Base-by-base conservation (phyloP, 2,113 vertebrate genomes). In the Rhinolophus sinicus region DNA sequence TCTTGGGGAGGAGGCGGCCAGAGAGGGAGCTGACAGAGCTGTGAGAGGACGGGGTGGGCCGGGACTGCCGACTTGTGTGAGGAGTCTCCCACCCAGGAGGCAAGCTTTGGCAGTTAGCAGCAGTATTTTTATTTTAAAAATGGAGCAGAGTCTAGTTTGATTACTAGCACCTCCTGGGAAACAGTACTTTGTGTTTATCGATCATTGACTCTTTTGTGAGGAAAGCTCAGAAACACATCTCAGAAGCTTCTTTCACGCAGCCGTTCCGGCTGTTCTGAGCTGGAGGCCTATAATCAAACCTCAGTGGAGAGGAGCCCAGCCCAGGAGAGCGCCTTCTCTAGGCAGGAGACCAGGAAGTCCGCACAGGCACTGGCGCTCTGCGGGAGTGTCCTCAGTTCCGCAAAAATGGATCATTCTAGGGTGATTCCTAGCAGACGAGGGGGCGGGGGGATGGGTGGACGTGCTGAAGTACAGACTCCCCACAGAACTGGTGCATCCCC, bases 281-380 rank as follows among this genome's bases (percentile, higher is more conserved):
- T 15, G 21, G 50, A 90, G 76, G 78, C 72, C 26, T 3, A 13
- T 1, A 30, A 28, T 16, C 35, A 38, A 30, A 10, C 24, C 30
- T 52, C 10, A 10, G 65, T 24, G 2, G 5, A 12, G 35, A 15
- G 73, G 33, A n/a, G 22, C 44, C 33, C 28, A 13, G 35, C 28
- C n/a, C 35, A 12, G 18, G 47, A 50, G 44, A 28, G 33, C 24
- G 4, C 16, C 19, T 50, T 67, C 44, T 60, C 33, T 26, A n/a
- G 33, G 54, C 21, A 19, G 65, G 35, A 35, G 35, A 8, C 33
- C 16, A 5, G 21, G 1, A n/a, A 26, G 65, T 67, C n/a, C 40
- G 40, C 0, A 6, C 0, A 33, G 73, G 75, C 6, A 8, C 19
- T 3, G 1, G 7, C 0, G 15, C 28, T 15, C 15, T 13, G 50